Evolutionary conservation across 2,113 vertebrate species (phyloP).

Genomic region (Pterocles burchelli): DNA sequence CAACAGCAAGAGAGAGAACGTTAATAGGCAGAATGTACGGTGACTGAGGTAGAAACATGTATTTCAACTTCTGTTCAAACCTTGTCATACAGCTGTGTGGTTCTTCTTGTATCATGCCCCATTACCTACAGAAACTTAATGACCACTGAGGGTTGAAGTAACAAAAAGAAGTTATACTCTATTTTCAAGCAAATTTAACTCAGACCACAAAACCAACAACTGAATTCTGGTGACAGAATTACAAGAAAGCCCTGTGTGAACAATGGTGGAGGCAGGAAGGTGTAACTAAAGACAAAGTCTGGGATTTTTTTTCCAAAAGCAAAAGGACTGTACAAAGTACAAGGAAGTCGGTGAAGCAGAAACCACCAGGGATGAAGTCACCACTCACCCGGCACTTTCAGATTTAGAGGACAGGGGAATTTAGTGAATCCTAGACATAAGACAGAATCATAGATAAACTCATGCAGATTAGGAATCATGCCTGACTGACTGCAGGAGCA

Average conservation of each 20-base stretch:
- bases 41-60: neutral
- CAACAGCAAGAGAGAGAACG: neutral
- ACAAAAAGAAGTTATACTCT: neutral
- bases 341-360: neutral
- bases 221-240: neutral
- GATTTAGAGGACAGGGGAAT: neutral
- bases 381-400: constrained; percentile 16
- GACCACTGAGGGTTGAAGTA: neutral
- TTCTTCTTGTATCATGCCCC: neutral
- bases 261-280: neutral
- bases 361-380: constrained; percentile 6
- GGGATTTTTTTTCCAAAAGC: constrained; percentile 8
- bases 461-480: neutral
- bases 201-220: neutral
- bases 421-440: neutral
- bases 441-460: neutral
- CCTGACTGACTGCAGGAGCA: constrained; percentile 27
- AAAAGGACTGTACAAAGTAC: neutral
- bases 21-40: neutral
- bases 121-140: neutral
- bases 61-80: neutral
- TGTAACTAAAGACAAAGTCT: constrained; percentile 20
- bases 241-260: constrained; percentile 3
- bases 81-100: neutral
- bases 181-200: constrained; percentile 6